Conservation (phyloP, 1,140 invertebrate species). For the Octopus bimaculoides region DNA sequence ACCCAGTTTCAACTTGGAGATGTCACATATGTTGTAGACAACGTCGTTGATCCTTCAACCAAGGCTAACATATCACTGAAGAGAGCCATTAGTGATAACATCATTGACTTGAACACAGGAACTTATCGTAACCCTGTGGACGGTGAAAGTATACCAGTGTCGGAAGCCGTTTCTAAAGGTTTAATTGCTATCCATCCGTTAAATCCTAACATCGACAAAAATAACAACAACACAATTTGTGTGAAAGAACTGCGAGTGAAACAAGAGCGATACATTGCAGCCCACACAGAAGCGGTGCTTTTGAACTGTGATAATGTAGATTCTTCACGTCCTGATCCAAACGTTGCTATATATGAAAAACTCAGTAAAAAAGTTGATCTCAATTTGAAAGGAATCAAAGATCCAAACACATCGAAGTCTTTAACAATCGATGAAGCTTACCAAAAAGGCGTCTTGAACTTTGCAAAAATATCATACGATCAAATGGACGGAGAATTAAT, state of each 20-base stretch:
- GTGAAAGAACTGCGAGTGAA: constrained; percentile 46
- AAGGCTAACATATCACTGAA: constrained; percentile 48
- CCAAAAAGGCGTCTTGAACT: constrained; percentile 67
- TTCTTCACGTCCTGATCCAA: constrained; percentile 62
- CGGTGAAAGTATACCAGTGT: constrained; percentile 55
- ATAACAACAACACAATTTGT: constrained; percentile 73
- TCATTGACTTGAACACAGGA: constrained; percentile 45
- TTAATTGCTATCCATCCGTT: constrained; percentile 53
- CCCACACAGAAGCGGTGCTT: constrained; percentile 18
- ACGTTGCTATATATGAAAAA: constrained; percentile 32
- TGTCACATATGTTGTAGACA: constrained; percentile 35
- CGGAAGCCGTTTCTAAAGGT: constrained; percentile 61
- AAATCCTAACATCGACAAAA: constrained; percentile 34
- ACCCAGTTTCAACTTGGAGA: constrained; percentile 46
- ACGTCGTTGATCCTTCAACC: constrained; percentile 46
- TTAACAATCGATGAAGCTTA: constrained; percentile 78
- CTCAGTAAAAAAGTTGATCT: constrained; percentile 67
- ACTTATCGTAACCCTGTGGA: constrained; percentile 47
- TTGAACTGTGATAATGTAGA: constrained; percentile 77
- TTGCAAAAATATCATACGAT: constrained; percentile 50
- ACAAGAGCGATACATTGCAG: constrained; percentile 39
- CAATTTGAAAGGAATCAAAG: constrained; percentile 76
- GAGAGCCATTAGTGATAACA: constrained; percentile 44
- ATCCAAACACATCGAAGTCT: constrained; percentile 68
- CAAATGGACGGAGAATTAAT: constrained; percentile 58